Evolutionary conservation across 2,113 vertebrate species (phyloP), one percentile per base, ranked within the genome.

Genomic region (Cebus imitator): DNA sequence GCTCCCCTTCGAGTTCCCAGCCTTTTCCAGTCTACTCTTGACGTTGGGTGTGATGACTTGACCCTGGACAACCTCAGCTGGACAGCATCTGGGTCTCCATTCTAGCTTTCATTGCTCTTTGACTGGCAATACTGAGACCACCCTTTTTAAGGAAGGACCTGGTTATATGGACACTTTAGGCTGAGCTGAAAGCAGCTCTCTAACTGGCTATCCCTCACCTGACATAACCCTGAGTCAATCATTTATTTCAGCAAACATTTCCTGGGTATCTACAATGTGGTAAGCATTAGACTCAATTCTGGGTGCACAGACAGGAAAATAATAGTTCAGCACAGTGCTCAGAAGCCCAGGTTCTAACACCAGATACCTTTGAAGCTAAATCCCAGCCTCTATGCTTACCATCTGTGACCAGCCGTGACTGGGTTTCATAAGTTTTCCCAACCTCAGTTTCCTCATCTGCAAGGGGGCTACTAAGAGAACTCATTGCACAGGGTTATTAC

Each of bases 401-500:
- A 91, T 48, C 48, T 25, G 27, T 11, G 40, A 40, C 25, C 88
- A 80, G 11, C 11, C 76, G 25, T 55, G 25, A 17, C 8, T 27
- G 14, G 43, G n/a, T 10, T 35, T 10, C 32, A 7, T 45, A 18
- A 17, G 20, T 32, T 10, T 13, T 6, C 32, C 35, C 16, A 91
- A 25, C 64, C 78, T 76, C 37, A 14, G 30, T 30, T 45, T 57
- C 40, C 30, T 61, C 18, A 17, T n/a, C 40, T 21, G 30, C 5
- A 13, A 18, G 2, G 73, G 13, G 9, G 40, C 21, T 64, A 78
- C 27, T 45, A 43, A 21, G 25, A 61, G 35, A 23, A 35, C 55
- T 18, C 48, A 7, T 10, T 35, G 16, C 35, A 17, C 0, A 6
- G 18, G n/a, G 17, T 5, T 35, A 18, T 6, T 16, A 16, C n/a